phyloP scores from a whole-genome alignment of 2,797 vertebrate species.

The Anniella stebbinsi region DNA sequence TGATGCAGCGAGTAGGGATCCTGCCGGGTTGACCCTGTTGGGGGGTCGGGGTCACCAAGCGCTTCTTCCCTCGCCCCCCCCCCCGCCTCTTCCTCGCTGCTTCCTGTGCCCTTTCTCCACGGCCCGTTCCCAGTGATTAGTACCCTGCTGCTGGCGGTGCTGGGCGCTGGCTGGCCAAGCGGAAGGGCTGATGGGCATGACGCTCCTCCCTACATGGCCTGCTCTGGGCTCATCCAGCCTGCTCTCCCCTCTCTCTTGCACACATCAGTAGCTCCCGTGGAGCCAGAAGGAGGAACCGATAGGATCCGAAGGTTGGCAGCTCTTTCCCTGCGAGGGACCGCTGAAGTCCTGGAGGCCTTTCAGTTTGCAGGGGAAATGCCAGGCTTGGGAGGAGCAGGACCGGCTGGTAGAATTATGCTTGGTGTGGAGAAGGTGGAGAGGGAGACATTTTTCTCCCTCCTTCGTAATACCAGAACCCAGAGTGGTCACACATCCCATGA shows the following conservation, averaged over 20 bases:
- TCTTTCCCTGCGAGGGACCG: background rate
- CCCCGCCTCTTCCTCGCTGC: background rate
- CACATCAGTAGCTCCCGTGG: too few species aligned
- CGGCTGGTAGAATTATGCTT: too few species aligned
- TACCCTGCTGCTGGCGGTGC: background rate
- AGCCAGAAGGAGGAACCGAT: background rate
- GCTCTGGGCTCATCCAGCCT: background rate
- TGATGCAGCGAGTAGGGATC: slow-evolving; percentile 25
- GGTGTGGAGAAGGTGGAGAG: background rate
- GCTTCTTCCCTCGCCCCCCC: background rate
- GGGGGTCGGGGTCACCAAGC: background rate
- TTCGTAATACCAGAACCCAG: too few species aligned
- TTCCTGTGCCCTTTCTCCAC: background rate
- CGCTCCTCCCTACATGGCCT: too few species aligned
- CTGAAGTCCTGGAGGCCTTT: background rate
- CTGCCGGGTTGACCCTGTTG: background rate
- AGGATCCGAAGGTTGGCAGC: too few species aligned
- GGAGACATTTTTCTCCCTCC: background rate
- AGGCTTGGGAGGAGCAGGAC: too few species aligned
- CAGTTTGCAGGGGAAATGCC: too few species aligned
- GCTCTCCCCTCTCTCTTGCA: too few species aligned
- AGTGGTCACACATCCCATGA: too few species aligned
- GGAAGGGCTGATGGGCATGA: background rate
- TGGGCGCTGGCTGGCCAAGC: background rate
- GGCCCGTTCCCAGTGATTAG: background rate